These are phyloP conservation scores for Chrysogorgia sp. DNA, from an alignment of 92 coral and sea anemone species.

Conservation along the genomic window DNA sequence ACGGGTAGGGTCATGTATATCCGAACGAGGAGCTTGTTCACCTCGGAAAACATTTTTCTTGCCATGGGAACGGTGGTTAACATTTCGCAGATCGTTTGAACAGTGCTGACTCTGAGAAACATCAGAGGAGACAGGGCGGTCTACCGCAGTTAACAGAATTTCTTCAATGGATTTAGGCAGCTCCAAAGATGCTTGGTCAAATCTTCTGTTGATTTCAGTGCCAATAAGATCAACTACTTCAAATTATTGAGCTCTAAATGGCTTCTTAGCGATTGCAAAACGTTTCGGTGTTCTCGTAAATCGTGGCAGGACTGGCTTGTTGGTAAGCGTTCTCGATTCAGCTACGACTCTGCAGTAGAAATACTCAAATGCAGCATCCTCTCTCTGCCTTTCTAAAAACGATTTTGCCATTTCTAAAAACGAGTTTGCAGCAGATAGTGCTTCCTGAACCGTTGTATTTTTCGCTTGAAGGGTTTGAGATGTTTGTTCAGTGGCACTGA, in stretches of 20 bases:
- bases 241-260: slow-evolving; percentile 36
- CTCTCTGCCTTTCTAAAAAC: not conserved
- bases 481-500: not conserved
- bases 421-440: slow-evolving; percentile 44
- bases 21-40: slow-evolving; percentile 38
- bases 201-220: slow-evolving; percentile 50
- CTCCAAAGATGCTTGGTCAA: slow-evolving; percentile 48
- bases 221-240: slow-evolving; percentile 52
- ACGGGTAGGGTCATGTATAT: slow-evolving; percentile 40
- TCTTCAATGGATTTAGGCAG: slow-evolving; percentile 41
- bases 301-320: slow-evolving; percentile 47
- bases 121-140: not conserved
- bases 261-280: slow-evolving; percentile 33
- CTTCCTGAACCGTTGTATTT: slow-evolving; percentile 49
- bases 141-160: slow-evolving; percentile 37
- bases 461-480: slow-evolving; percentile 21
- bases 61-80: slow-evolving; percentile 33
- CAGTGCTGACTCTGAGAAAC: slow-evolving; percentile 3
- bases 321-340: slow-evolving; percentile 3
- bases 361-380: slow-evolving; percentile 20
- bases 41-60: slow-evolving; percentile 44
- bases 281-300: slow-evolving; percentile 46
- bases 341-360: not conserved
- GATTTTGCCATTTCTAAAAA: slow-evolving; percentile 14
- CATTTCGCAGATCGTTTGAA: slow-evolving; percentile 47